Percentiles rank a stretch among this genome's conserved stretches.
Evolutionary conservation across 2,797 vertebrate species (phyloP).

Genomic region (Spea hammondii): DNA sequence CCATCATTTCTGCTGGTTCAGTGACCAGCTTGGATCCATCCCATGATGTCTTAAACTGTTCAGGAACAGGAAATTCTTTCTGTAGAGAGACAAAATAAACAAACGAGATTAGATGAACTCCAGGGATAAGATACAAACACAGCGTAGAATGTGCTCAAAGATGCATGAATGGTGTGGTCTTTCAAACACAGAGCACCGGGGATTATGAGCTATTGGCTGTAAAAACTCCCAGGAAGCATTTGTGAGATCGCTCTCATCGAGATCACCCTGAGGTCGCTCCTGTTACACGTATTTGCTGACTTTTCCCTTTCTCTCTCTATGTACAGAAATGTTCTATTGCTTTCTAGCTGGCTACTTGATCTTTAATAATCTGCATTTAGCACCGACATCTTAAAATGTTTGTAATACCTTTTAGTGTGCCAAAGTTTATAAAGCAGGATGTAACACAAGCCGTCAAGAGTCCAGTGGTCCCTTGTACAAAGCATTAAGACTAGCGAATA

Average conservation of each 20-base stretch:
- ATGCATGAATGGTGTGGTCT: constrained; percentile 50
- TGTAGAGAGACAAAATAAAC: constrained; percentile 66
- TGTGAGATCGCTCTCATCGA: constrained; percentile 56
- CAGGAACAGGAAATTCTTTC: constrained; percentile 96
- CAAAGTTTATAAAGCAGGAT: too few species aligned
- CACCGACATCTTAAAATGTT: too few species aligned
- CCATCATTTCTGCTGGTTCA: constrained; percentile 92
- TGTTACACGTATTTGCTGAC: background rate
- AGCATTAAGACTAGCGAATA: too few species aligned
- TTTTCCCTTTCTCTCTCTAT: background rate
- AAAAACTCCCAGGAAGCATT: constrained; percentile 56
- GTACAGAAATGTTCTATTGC: background rate
- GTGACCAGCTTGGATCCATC: constrained; percentile 91
- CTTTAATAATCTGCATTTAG: too few species aligned
- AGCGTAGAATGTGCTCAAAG: constrained; percentile 49
- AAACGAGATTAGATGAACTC: constrained; percentile 54
- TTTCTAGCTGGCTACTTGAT: too few species aligned
- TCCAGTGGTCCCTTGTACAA: too few species aligned
- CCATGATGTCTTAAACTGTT: constrained; percentile 98
- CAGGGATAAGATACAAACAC: constrained; percentile 55
- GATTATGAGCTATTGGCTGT: constrained; percentile 53
- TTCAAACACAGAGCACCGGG: constrained; percentile 51
- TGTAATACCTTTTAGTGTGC: too few species aligned
- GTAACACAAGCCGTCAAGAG: too few species aligned
- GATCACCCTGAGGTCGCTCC: constrained; percentile 23